A percentile compares a stretch with the other conserved stretches of the same genome.
These are phyloP conservation scores for Amaurobius ferox DNA, from an alignment of 2,888 invertebrate species.

Conservation along the genomic window DNA sequence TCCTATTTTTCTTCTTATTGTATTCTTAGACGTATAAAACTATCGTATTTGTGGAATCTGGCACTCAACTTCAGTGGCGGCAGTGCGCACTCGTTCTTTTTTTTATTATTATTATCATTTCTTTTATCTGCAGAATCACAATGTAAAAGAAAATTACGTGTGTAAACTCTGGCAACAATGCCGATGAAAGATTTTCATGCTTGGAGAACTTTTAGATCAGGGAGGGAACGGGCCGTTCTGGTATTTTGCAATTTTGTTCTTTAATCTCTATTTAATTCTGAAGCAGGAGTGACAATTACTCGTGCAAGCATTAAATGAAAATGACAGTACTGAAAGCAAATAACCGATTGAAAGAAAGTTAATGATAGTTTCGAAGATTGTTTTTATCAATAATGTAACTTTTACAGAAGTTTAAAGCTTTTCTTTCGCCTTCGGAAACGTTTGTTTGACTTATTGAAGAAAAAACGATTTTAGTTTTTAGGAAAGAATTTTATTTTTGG, in stretches of 20 bases:
- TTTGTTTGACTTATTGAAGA: too few relatives aligned
- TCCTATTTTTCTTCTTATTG: background rate
- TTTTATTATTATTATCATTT: background rate
- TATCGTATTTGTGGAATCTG: background rate
- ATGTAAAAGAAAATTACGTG: background rate
- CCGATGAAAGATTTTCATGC: conserved; percentile 1
- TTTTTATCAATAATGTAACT: too few relatives aligned
- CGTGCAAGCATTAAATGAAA: conserved; percentile 5
- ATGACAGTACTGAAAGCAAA: background rate
- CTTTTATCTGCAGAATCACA: background rate
- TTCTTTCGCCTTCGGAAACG: too few relatives aligned
- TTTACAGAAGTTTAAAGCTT: too few relatives aligned
- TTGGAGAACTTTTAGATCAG: background rate
- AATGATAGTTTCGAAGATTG: too few relatives aligned
- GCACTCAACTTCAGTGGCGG: background rate
- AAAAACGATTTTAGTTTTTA: too few relatives aligned
- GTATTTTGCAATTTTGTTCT: background rate
- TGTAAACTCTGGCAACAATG: background rate
- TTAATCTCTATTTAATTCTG: background rate
- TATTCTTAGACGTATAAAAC: background rate
- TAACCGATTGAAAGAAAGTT: background rate
- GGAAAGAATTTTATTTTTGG: too few relatives aligned
- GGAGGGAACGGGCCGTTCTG: background rate
- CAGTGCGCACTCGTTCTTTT: background rate
- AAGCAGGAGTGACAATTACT: background rate